Evolutionary conservation across 2,888 invertebrate species (phyloP), one percentile per base, ranked within the genome.

Genomic region (Drymonia ruficornis): DNA sequence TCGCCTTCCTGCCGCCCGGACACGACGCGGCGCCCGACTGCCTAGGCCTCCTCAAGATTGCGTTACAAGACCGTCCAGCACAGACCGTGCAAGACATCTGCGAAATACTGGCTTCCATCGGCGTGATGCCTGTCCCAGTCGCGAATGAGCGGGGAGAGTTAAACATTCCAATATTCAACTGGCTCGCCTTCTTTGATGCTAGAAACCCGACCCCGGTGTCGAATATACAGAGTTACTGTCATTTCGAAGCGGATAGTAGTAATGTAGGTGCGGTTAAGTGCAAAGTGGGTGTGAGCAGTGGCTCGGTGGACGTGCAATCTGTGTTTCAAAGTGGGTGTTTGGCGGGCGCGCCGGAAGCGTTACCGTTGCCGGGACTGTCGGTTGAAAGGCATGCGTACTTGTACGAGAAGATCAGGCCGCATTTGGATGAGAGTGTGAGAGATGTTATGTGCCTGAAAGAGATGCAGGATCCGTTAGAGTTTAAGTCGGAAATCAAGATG

Each of bases 1-100:
- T 36, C 36, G 36, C 36, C 36, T 36, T 36, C 36, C 36, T n/a
- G 36, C 36, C 36, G 36, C 36, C n/a, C n/a, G 36, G 36, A 13
- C 36, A 36, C 36, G 36, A 36, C 36, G n/a, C 13, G 23, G 36
- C 36, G n/a, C 11, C 36, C 36, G n/a, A n/a, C 36, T 36, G 36
- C 36, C 13, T 13, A 1, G 36, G 5, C 3, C 36, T 36, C 5
- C 36, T 36, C 36, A 13, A 36, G n/a, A 1, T 1, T 1, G 36
- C 36, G 2, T 1, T 13, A 1, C 9, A 4, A 13, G 11, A 1
- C 36, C 3, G n/a, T 1, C 36, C 36, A 0, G 36, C 36, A 4
- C 36, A n/a, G n/a, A n/a, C 13, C 1, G 11, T 36, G n/a, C 36
- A n/a, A 7, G 36, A 36, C 13, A 13, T 36, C n/a, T 36, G 36